phyloP scores from a whole-genome alignment of 2,888 invertebrate genomes.

The Drosophila nigricruria region DNA sequence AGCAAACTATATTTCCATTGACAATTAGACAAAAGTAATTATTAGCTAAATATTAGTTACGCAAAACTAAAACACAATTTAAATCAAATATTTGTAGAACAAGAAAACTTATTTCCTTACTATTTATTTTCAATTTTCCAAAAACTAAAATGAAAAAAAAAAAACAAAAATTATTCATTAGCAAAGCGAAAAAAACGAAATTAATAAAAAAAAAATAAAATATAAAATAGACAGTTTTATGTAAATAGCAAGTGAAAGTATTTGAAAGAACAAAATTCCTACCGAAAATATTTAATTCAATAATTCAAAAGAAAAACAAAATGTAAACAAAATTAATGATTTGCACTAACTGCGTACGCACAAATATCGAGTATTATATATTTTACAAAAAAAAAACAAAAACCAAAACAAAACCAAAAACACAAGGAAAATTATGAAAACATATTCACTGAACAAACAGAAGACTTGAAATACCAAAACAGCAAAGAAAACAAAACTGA shows the following conservation, averaged over 20 bases:
- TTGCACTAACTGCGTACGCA: slow-evolving; percentile 74
- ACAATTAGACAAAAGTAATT: slow-evolving; percentile 52
- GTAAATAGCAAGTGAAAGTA: slow-evolving; percentile 70
- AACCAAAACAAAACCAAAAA: slow-evolving; percentile 28
- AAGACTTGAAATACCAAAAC: slow-evolving; percentile 68
- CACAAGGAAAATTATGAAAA: slow-evolving; percentile 24
- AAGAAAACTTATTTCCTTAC: slow-evolving; percentile 21
- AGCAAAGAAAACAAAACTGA: slow-evolving; percentile 53
- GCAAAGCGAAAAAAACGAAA: slow-evolving; percentile 7
- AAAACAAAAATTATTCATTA: slow-evolving; percentile 16
- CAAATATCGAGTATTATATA: slow-evolving; percentile 73
- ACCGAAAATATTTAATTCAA: slow-evolving; percentile 69
- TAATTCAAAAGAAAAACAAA: slow-evolving; percentile 17
- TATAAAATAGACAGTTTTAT: slow-evolving; percentile 49
- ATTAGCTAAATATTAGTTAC: slow-evolving; percentile 64
- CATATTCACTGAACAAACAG: slow-evolving; percentile 66
- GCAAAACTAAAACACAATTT: slow-evolving; percentile 29
- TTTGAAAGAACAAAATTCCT: slow-evolving; percentile 76
- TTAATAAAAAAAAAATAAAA: slow-evolving; percentile 26
- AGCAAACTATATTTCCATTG: slow-evolving; percentile 43
- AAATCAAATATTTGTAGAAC: slow-evolving; percentile 44
- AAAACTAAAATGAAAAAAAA: slow-evolving; percentile 5
- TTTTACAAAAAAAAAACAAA: slow-evolving; percentile 51
- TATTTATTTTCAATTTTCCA: slow-evolving; percentile 19
- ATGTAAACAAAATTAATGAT: slow-evolving; percentile 40